A percentile compares a stretch with the other conserved stretches of the same genome.
Evolutionary conservation across 2,113 vertebrate genomes (phyloP).

Genomic region (Megaceryle maxima): DNA sequence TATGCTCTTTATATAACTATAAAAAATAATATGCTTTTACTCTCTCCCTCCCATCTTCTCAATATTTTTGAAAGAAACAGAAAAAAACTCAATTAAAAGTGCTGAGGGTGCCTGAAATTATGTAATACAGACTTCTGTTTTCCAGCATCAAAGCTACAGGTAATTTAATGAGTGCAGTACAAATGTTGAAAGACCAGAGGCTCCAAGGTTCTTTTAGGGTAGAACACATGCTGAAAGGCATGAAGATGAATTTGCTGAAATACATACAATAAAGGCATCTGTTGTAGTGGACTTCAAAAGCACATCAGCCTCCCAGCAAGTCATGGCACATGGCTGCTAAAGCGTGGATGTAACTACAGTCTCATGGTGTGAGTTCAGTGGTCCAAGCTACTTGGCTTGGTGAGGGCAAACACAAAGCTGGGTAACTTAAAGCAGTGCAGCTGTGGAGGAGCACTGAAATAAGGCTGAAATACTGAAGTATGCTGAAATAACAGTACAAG

Average conservation of each 20-base stretch:
- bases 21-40: neutral
- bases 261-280: neutral
- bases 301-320: neutral
- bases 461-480: neutral
- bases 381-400: neutral
- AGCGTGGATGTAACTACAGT: neutral
- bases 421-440: neutral
- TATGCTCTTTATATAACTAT: neutral
- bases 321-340: neutral
- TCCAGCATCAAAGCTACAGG: neutral
- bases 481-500: neutral
- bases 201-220: neutral
- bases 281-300: neutral
- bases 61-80: neutral
- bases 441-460: neutral
- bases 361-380: neutral
- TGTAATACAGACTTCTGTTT: neutral
- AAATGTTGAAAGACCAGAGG: neutral
- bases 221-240: neutral
- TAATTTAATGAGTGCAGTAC: neutral
- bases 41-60: neutral
- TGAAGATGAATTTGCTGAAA: neutral
- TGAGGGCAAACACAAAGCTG: neutral
- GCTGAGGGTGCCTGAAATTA: neutral
- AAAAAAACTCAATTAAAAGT: neutral